These are phyloP conservation scores for Habropoda laboriosa DNA, from an alignment of 1,140 invertebrate genomes.

Conservation along the genomic window DNA sequence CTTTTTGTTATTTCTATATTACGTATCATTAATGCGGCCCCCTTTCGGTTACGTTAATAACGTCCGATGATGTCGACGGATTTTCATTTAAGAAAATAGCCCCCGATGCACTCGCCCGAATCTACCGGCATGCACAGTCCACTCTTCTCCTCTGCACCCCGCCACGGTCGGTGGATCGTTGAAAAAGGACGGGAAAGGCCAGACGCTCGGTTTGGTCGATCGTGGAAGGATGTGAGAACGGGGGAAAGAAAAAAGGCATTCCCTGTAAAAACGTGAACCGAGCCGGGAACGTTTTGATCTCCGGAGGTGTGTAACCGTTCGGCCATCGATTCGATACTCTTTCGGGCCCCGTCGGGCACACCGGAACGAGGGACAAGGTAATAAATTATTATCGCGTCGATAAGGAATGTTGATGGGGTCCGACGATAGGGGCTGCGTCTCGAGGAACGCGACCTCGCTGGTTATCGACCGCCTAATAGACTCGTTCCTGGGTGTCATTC, in stretches of 20 bases:
- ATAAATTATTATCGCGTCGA: slow-evolving; percentile 80
- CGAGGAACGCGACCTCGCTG: slow-evolving; percentile 67
- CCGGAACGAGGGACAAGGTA: slow-evolving; percentile 67
- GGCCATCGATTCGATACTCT: not conserved
- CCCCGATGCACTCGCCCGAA: slow-evolving; percentile 4
- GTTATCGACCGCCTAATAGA: slow-evolving; percentile 74
- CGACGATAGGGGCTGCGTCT: slow-evolving; percentile 68
- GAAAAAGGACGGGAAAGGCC: not conserved
- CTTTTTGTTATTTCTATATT: slow-evolving; percentile 56
- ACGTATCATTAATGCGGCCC: slow-evolving; percentile 50
- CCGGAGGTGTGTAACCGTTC: slow-evolving; percentile 11
- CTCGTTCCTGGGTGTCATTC: slow-evolving; percentile 72
- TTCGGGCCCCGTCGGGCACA: slow-evolving; percentile 37
- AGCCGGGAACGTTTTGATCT: slow-evolving; percentile 5
- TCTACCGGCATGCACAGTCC: slow-evolving; percentile 9
- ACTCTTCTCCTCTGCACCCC: too few species aligned
- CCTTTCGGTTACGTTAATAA: slow-evolving; percentile 53
- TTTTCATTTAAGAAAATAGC: slow-evolving; percentile 36
- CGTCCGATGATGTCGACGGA: slow-evolving; percentile 39
- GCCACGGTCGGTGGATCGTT: too few species aligned
- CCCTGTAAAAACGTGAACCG: slow-evolving; percentile 20
- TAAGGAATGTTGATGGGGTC: slow-evolving; percentile 78
- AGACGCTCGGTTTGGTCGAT: too few species aligned
- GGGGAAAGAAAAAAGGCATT: not conserved
- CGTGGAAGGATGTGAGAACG: too few species aligned